Evolutionary conservation across 2,888 invertebrate genomes (phyloP), one percentile per base, ranked within the genome.

Genomic region (Sarcophaga variegata): DNA sequence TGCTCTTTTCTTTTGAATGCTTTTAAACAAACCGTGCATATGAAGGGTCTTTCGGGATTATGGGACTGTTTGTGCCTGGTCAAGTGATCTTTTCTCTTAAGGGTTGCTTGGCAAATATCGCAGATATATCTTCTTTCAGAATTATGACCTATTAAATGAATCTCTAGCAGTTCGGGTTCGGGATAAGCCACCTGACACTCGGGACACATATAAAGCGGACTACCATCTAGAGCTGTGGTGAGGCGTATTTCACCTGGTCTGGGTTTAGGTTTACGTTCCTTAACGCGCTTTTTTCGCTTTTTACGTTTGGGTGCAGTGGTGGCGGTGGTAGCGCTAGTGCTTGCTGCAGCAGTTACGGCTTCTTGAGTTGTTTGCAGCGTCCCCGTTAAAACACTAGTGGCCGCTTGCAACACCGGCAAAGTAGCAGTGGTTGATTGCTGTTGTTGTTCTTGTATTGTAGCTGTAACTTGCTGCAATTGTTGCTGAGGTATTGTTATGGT

Each of bases 141-240:
- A 64, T 97, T 97, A 91, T 97, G 97, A 0, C 97, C 97, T 11
- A 97, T 95, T 20, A 97, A 93, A 93, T 97, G 97, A 88, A 97
- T 97, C 90, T 97, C 97, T 45, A 97, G 93, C 27, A 97, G 93
- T 87, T 96, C 97, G 71, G 97, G 96, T 91, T 97, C 97, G 0
- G 97, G 97, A 91, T 97, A 97, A 45, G 97, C 97, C 96, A 97
- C 97, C 93, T 97, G 97, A 91, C 97, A 97, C 91, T 97, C 97
- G 0, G 97, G 97, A 91, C 97, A 97, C 92, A 97, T 97, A 90
- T 96, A 97, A 11, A 97, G 92, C 0, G 97, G 97, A 87, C 97
- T 97, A 25, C 97, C 97, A 90, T 97, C 97, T 17, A 95, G 92
- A 11, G 97, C 97, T 3, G 97, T 97, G 12, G 96, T 96, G 47